Base-by-base conservation (phyloP, 2,113 vertebrate genomes). In the Xiphophorus maculatus region DNA sequence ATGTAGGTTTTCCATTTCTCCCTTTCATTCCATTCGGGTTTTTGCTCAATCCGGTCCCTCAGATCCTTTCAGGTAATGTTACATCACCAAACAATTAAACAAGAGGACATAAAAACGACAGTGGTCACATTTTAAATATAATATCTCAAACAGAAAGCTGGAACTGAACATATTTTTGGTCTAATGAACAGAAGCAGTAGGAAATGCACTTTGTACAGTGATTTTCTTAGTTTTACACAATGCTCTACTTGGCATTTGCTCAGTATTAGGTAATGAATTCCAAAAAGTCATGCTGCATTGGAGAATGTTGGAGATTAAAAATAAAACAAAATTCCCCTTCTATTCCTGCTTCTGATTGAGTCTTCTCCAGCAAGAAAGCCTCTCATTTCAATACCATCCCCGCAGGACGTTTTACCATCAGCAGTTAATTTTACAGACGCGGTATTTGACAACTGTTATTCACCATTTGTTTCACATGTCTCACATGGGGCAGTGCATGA, bases 381-480 rank as follows among this genome's bases (percentile, higher is more conserved):
- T 28, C 15, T 15, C 42, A 35, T 82, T 73, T 75, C 29, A 48
- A n/a, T 71, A 76, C n/a, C 25, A 60, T 25, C 4, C 40, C 6
- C 65, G 28, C 11, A 58, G 40, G 8, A 61, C 3, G 5, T 64
- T 70, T 40, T 7, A 37, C 19, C 17, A 54, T 32, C 12, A 48
- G 37, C 13, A 29, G 4, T 27, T 25, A 27, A 25, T 62, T 22
- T 70, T n/a, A 62, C 68, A 14, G 15, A 1, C 35, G 14, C 40
- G 19, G 72, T 68, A 60, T 74, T 28, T 62, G 61, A 22, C 17
- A 65, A 54, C 63, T 40, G 14, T 19, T 15, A 48, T 48, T 15
- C 44, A 17, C 44, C 5, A 33, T 42, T 69, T 69, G n/a, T 1
- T 17, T 29, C 30, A 12, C 69, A 51, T 42, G 30, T 71, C 29